Evolutionary conservation across 2,888 invertebrate genomes (phyloP), one percentile per base, ranked within the genome.

Genomic region (Melikaiella ostensackeni): DNA sequence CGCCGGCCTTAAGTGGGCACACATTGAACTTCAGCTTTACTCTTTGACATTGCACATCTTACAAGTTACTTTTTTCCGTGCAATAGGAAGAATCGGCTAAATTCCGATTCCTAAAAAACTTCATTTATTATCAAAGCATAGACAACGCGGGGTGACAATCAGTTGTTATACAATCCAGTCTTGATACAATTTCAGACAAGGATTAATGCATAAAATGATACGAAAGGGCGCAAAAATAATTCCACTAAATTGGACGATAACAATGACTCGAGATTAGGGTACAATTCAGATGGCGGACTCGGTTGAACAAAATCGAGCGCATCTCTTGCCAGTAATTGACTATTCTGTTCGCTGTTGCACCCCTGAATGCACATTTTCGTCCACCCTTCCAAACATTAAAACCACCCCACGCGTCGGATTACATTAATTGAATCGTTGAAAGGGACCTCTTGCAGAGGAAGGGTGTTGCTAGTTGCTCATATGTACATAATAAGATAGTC

Each of bases 221-320:
- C 73, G 62, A 77, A 76, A 79, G 79, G 79, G 74, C 79, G 78
- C 81, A 77, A 76, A 81, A 80, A 87, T 86, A 87, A 87, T 87
- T 88, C 85, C 81, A 82, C 81, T 85, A 84, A 87, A 88, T 88
- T 88, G 85, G 80, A 77, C 77, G 77, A 35, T 77, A 79, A 86
- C 86, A 87, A 86, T 84, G 77, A 74, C 30, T 64, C 33, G 76
- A 77, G 81, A 84, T 83, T 85, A 78, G 78, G 55, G 79, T 75
- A 79, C 78, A 77, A 82, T 75, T 76, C 77, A 64, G 80, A 55
- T 66, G 13, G 21, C 16, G 35, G 35, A 64, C 38, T 64, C 38
- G 24, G 24, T 27, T 16, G 9, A 46, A 50, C n/a, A 33, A 30
- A 70, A 50, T 33, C 46, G 55, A 75, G 73, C 76, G 73, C 75